Conservation (phyloP, 2,797 vertebrate genomes). For the Poecilia gillii region DNA sequence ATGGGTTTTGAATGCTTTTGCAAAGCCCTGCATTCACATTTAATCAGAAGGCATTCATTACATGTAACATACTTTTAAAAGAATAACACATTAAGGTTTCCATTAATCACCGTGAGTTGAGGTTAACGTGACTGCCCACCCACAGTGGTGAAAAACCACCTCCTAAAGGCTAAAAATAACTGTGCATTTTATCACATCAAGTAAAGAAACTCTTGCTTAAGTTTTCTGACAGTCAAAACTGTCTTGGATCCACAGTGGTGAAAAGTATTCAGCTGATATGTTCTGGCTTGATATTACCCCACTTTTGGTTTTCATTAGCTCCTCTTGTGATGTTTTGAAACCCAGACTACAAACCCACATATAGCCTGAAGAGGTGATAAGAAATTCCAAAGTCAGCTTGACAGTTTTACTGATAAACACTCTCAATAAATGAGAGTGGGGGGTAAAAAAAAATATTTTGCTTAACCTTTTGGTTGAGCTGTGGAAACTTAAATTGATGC, state of each 20-base stretch:
- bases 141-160: conserved; percentile 22
- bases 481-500: not conserved
- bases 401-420: conserved; percentile 4
- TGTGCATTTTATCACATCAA: conserved; percentile 22
- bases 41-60: conserved; percentile 52
- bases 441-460: not conserved
- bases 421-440: not conserved
- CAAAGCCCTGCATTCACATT: conserved; percentile 1
- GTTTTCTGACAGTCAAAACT: not conserved
- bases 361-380: conserved; percentile 13
- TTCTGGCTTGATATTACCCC: not conserved
- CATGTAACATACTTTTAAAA: conserved; percentile 40
- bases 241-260: not conserved
- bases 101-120: conserved; percentile 56
- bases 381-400: conserved; percentile 9
- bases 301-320: conserved; percentile 17
- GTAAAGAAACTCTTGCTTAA: not conserved
- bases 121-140: conserved; percentile 44
- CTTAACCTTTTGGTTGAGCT: not conserved
- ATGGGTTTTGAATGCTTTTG: not conserved
- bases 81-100: conserved; percentile 36
- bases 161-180: conserved; percentile 43
- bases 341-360: conserved; percentile 14
- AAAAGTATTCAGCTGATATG: not conserved
- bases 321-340: not conserved